These are phyloP conservation scores for Pristiophorus japonicus DNA, from an alignment of 2,113 vertebrate genomes.

Conservation along the genomic window DNA sequence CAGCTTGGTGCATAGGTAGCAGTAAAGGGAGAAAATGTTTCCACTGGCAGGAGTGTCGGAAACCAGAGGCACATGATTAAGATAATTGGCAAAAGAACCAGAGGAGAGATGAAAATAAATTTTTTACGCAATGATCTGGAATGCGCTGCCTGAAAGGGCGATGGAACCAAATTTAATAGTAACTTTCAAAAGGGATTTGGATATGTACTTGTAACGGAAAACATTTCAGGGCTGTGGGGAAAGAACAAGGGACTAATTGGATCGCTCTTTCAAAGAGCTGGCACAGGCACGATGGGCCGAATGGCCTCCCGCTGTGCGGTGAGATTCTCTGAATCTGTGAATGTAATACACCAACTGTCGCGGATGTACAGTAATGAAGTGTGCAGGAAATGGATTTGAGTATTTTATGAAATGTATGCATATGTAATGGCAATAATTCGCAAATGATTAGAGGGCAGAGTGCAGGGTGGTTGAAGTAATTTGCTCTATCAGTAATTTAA, in stretches of 20 bases:
- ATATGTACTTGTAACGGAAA: neutral
- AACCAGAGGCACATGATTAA: neutral
- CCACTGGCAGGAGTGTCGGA: neutral
- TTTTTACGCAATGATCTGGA: neutral
- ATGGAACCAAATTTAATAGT: neutral
- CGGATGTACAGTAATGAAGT: neutral
- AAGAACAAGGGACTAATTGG: neutral
- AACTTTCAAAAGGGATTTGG: neutral
- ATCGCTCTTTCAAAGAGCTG: neutral
- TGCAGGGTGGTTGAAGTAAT: constrained; percentile 10
- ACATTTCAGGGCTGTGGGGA: neutral
- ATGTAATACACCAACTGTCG: neutral
- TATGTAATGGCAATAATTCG: constrained; percentile 1
- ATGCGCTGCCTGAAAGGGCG: neutral
- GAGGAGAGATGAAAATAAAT: neutral
- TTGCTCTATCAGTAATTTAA: neutral
- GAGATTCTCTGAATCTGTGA: neutral
- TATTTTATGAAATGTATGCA: constrained; percentile 5
- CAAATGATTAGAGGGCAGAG: constrained; percentile 8
- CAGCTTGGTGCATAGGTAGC: too few relatives aligned
- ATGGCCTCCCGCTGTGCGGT: neutral
- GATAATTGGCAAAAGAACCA: neutral
- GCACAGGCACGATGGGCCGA: neutral
- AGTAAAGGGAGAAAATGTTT: neutral
- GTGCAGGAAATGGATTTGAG: neutral